Conservation (phyloP, 2,888 invertebrate species). For the Caenorhabditis sulstoni region DNA sequence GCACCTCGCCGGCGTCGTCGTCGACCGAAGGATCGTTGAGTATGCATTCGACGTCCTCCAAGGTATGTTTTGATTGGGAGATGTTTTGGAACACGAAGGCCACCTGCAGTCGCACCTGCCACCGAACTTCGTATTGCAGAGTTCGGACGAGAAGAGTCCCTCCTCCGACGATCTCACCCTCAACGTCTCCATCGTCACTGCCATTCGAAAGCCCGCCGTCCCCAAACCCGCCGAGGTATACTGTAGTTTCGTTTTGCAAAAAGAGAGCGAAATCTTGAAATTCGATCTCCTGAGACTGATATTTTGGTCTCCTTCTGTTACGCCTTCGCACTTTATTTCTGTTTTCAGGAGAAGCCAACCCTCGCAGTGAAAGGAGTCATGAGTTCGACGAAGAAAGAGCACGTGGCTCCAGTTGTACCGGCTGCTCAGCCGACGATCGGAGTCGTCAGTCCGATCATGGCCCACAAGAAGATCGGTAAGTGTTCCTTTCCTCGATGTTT, state of each 20-base stretch:
- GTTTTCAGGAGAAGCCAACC: conserved; percentile 65
- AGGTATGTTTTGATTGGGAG: conserved; percentile 35
- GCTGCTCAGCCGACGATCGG: conserved; percentile 81
- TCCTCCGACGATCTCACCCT: conserved; percentile 59
- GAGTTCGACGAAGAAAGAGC: conserved; percentile 53
- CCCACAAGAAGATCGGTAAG: conserved; percentile 51
- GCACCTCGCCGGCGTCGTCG: conserved; percentile 70
- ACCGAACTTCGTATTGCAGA: conserved; percentile 16
- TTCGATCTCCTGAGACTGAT: conserved; percentile 12
- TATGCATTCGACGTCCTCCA: conserved; percentile 66
- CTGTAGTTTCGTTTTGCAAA: background rate
- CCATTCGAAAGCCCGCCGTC: conserved; percentile 36
- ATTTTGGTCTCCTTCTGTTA: background rate
- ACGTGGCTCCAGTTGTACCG: conserved; percentile 2
- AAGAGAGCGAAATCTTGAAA: conserved; percentile 23
- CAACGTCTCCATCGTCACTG: conserved; percentile 54
- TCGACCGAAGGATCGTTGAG: conserved; percentile 67
- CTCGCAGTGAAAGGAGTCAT: conserved; percentile 73
- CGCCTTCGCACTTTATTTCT: conserved; percentile 12
- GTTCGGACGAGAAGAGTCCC: conserved; percentile 51
- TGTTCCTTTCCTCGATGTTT: conserved; percentile 35
- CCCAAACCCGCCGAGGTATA: conserved; percentile 36
- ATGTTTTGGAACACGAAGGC: conserved; percentile 10
- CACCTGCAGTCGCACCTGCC: conserved; percentile 11
- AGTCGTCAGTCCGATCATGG: conserved; percentile 87